These are phyloP conservation scores for Willisornis vidua DNA, from an alignment of 2,113 vertebrate species.

Conservation along the genomic window DNA sequence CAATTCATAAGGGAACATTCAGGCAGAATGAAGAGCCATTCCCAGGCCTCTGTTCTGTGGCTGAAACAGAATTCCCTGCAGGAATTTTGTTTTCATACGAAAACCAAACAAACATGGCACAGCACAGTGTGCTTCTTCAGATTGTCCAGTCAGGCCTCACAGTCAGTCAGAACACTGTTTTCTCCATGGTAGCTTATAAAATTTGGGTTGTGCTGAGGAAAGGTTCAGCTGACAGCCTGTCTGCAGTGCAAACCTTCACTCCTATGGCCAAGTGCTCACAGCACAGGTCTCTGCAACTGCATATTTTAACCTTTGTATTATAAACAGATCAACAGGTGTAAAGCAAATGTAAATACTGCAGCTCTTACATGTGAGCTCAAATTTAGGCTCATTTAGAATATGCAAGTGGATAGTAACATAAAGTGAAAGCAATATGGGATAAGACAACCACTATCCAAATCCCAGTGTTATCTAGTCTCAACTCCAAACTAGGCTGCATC, in stretches of 20 bases:
- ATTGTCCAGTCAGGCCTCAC: not conserved
- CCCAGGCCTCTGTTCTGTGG: not conserved
- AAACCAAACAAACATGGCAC: not conserved
- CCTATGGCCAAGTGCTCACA: not conserved
- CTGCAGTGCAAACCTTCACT: not conserved
- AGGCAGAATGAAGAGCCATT: constrained; percentile 15
- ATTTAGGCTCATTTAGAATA: not conserved
- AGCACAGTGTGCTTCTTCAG: not conserved
- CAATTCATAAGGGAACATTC: constrained; percentile 20
- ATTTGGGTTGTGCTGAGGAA: not conserved
- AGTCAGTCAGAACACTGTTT: not conserved
- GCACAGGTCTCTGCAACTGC: not conserved
- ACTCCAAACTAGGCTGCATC: not conserved
- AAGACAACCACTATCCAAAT: not conserved
- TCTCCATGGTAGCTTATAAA: not conserved
- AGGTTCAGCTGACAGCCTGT: too few relatives aligned
- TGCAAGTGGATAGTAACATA: not conserved
- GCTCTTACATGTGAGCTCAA: not conserved
- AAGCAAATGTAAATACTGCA: not conserved
- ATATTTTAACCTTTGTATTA: not conserved
- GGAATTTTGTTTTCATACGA: not conserved
- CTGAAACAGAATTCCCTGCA: constrained; percentile 31
- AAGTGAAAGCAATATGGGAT: not conserved
- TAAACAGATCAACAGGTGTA: not conserved
- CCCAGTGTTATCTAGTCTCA: not conserved